These are phyloP conservation scores for Hydrolagus colliei DNA, from an alignment of 2,797 vertebrate genomes.

Conservation along the genomic window DNA sequence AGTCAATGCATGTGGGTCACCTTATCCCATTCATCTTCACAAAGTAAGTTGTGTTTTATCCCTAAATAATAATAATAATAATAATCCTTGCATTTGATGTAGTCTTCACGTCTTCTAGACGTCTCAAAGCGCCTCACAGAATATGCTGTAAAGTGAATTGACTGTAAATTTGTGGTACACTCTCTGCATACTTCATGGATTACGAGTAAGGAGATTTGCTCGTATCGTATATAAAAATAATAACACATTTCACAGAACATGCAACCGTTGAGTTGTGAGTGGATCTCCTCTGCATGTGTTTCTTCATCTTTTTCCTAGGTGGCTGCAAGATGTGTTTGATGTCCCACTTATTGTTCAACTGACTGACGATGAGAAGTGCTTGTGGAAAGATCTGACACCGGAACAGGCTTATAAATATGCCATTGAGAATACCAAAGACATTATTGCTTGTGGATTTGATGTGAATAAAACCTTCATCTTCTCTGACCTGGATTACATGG, in stretches of 20 bases:
- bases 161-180: not conserved
- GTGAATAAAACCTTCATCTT: constrained; percentile 96
- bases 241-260: no score
- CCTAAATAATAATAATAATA: not conserved
- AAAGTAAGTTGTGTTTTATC: constrained; percentile 65
- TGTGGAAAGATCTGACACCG: constrained; percentile 89
- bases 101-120: no score
- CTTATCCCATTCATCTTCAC: constrained; percentile 94
- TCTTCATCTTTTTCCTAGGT: constrained; percentile 53
- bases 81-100: no score
- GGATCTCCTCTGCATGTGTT: no score
- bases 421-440: constrained; percentile 84
- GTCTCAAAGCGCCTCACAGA: no score
- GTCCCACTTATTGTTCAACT: constrained; percentile 89
- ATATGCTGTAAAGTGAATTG: no score
- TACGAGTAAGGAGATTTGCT: no score
- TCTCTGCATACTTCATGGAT: not conserved
- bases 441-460: constrained; percentile 93
- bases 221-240: not conserved
- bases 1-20: constrained; percentile 89
- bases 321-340: constrained; percentile 90
- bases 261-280: no score
- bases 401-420: constrained; percentile 77
- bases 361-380: constrained; percentile 96
- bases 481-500: constrained; percentile 92